phyloP scores from a whole-genome alignment of 1,140 invertebrate species.

The Carcinoscorpius rotundicauda region DNA sequence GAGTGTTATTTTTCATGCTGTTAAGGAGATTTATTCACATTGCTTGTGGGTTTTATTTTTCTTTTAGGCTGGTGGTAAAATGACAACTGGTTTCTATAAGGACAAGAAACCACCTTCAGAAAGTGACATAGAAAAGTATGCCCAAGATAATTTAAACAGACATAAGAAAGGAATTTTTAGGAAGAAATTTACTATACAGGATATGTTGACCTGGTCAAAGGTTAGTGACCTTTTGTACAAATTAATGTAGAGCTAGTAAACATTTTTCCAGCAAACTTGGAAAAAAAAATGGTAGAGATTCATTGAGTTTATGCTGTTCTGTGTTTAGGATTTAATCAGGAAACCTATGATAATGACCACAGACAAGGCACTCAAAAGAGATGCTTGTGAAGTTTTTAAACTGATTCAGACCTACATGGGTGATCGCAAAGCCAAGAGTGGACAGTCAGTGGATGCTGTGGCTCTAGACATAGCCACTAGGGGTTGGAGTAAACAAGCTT shows the following conservation, averaged over 20 bases:
- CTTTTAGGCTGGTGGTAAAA: too few species aligned
- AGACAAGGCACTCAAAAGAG: constrained; percentile 81
- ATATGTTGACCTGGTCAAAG: constrained; percentile 88
- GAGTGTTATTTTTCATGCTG: too few species aligned
- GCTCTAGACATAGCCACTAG: constrained; percentile 78
- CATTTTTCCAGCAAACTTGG: too few species aligned
- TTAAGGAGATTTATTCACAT: too few species aligned
- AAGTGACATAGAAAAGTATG: constrained; percentile 71
- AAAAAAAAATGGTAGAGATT: too few species aligned
- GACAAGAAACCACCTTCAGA: constrained; percentile 29
- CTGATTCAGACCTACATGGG: constrained; percentile 96
- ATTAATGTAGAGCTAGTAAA: too few species aligned
- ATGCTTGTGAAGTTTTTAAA: constrained; percentile 82
- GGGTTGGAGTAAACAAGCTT: constrained; percentile 59
- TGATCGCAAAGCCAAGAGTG: constrained; percentile 74
- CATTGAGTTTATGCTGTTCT: too few species aligned
- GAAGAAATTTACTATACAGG: constrained; percentile 66
- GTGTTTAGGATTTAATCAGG: constrained; percentile 58
- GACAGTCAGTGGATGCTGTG: constrained; percentile 70
- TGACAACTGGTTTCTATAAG: background rate
- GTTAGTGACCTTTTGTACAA: constrained; percentile 27
- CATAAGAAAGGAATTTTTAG: constrained; percentile 77
- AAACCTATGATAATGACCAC: constrained; percentile 81
- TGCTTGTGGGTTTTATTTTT: too few species aligned
- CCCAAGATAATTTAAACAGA: constrained; percentile 82